Percentiles rank a stretch among this genome's conserved stretches.
Evolutionary conservation across 92 coral and sea anemone species (phyloP).

Genomic region (Meandrina meandrites): DNA sequence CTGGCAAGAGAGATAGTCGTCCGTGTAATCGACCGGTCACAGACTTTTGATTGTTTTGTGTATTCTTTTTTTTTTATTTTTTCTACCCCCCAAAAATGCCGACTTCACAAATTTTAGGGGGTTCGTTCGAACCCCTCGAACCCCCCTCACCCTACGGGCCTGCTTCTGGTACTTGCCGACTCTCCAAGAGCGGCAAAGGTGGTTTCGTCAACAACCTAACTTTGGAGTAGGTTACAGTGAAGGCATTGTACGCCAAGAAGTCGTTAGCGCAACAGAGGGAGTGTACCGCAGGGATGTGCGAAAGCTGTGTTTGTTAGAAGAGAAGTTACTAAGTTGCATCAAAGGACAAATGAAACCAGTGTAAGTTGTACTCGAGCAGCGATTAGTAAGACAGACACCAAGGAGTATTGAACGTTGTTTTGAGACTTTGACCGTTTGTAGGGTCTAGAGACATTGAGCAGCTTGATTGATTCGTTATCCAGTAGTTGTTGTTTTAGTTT

Average conservation of each 20-base stretch:
- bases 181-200: constrained; percentile 63
- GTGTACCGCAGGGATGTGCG: constrained; percentile 43
- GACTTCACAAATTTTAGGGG: no score
- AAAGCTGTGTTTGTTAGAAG: constrained; percentile 57
- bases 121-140: no score
- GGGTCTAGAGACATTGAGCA: no score
- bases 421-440: no score
- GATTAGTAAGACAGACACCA: not conserved
- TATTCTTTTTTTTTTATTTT: no score
- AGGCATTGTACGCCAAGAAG: constrained; percentile 49
- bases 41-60: no score
- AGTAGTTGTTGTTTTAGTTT: not conserved
- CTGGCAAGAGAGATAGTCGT: no score
- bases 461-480: not conserved
- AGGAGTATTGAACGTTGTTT: not conserved
- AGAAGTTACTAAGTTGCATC: constrained; percentile 2
- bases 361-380: not conserved
- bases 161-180: constrained; percentile 51
- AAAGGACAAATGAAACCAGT: not conserved
- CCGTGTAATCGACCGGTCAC: no score
- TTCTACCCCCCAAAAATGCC: no score
- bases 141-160: no score
- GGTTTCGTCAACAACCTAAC: constrained; percentile 51
- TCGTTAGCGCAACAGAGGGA: constrained; percentile 49
- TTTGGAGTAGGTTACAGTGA: constrained; percentile 49